Percentiles rank a stretch among this genome's conserved stretches.
These are phyloP conservation scores for Balearica regulorum DNA, from an alignment of 2,797 vertebrate species.

Conservation along the genomic window DNA sequence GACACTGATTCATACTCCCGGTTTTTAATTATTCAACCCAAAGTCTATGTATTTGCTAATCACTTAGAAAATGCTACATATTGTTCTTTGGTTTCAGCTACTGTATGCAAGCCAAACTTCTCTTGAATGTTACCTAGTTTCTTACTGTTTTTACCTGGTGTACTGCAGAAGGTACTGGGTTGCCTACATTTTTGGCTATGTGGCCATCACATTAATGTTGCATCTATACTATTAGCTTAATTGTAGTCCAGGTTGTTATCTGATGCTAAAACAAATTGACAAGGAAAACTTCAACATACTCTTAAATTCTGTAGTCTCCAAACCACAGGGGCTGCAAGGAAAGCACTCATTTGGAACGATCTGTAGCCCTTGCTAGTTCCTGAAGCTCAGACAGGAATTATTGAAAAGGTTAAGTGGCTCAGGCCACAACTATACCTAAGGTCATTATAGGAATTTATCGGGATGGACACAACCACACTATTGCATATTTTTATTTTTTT, in stretches of 20 bases:
- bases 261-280: not conserved
- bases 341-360: not conserved
- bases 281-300: not conserved
- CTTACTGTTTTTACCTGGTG: not conserved
- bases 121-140: not conserved
- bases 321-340: not conserved
- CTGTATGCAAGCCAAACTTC: not conserved
- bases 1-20: not conserved
- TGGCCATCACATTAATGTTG: not conserved
- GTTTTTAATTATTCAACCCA: not conserved
- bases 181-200: not conserved
- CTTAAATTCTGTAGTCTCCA: not conserved
- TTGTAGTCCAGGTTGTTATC: not conserved
- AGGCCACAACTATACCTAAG: not conserved
- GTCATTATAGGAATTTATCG: not conserved
- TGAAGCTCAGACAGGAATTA: not conserved
- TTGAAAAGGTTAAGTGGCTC: not conserved
- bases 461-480: not conserved
- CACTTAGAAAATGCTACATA: not conserved
- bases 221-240: not conserved
- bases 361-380: not conserved
- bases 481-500: not conserved
- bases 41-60: not conserved
- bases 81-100: not conserved
- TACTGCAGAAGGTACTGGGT: not conserved